Evolutionary conservation across 2,888 invertebrate species (phyloP).

Genomic region (Drosophila mimetica): DNA sequence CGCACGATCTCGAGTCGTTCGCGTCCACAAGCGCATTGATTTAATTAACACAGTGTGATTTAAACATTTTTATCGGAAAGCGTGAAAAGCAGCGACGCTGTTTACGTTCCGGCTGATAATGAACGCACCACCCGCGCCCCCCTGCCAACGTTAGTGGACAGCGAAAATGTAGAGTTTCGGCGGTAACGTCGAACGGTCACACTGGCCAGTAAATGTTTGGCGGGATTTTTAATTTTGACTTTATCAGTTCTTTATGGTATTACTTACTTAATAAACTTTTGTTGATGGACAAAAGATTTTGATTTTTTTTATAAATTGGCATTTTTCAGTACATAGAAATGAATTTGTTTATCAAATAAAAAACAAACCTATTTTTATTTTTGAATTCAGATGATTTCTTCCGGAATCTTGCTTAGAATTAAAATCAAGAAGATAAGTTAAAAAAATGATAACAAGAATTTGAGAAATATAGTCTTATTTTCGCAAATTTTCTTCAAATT

Average conservation of each 20-base stretch:
- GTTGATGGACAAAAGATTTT: no score
- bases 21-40: conserved; percentile 75
- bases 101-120: conserved; percentile 70
- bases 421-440: no score
- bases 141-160: background rate
- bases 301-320: no score
- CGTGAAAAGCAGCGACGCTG: conserved; percentile 72
- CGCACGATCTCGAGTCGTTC: conserved; percentile 66
- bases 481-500: no score
- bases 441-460: no score
- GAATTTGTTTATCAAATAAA: no score
- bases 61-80: conserved; percentile 78
- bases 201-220: background rate
- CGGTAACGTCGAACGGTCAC: background rate
- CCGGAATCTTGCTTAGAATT: no score
- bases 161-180: background rate
- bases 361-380: no score
- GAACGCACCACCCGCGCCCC: conserved; percentile 23
- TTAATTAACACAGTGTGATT: conserved; percentile 79
- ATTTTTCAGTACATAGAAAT: no score
- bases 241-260: background rate
- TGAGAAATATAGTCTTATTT: no score
- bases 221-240: background rate
- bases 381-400: no score
- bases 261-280: no score